Base-by-base conservation (phyloP, 1,140 invertebrate species). In the Drosophila ironensis region DNA sequence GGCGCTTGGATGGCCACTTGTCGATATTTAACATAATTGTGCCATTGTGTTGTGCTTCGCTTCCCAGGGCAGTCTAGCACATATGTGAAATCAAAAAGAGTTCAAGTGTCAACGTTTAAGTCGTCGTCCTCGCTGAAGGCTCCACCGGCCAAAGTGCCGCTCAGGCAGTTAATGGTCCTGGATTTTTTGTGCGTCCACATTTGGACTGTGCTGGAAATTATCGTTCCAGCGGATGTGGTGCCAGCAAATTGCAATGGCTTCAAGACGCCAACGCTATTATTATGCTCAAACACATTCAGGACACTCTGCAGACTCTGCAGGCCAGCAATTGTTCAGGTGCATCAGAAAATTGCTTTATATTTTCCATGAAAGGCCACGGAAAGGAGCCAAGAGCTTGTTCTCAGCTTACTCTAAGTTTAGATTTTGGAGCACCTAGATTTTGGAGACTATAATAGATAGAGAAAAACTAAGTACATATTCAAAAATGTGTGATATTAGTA, bases 11-110 rank as follows among this genome's bases (percentile, higher is more conserved):
- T 42, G 47, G 42, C 63, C 80, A 84, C 78, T 84, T 84, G 78
- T 84, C 78, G 78, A 84, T 84, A 84, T 84, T 84, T 84, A 84
- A 84, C 78, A 86, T 84, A 84, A 84, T 84, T 84, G 78, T 84
- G 69, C 72, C 80, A 81, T 81, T 81, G 77, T 81, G 57, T 48
- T 60, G 38, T 48, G 37, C 20, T 12, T 2, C 1, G n/a, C 16
- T n/a, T n/a, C 8, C 3, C 37, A 20, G 9, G 8, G 17, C 44
- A 14, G 16, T 6, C 37, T 38, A 19, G 19, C 30, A 24, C 17
- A 8, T 20, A 11, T 33, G 14, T 11, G 25, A 77, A 84, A 84
- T 84, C 80, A 84, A 82, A 84, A 84, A 86, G 78, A 84, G 78
- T 84, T 84, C 78, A 84, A 84, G 78, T 63, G 70, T 74, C 71